Evolutionary conservation across 2,797 vertebrate species (phyloP).

Genomic region (Enteromius afrohamiltoni): DNA sequence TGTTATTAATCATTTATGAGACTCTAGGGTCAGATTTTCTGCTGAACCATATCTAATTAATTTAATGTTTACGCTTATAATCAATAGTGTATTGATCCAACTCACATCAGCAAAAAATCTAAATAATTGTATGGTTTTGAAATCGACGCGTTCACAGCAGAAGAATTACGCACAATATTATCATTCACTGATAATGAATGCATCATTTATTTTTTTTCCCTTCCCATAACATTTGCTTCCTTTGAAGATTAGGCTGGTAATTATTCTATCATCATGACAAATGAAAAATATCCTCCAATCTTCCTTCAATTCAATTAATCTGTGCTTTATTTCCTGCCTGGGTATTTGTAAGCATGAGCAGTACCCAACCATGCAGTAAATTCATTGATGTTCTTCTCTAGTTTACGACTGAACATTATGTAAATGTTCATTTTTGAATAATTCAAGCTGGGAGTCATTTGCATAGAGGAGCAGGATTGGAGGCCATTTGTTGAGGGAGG

Average conservation of each 20-base stretch:
- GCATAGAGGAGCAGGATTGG: slow-evolving; percentile 51
- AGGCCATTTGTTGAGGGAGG: slow-evolving; percentile 50
- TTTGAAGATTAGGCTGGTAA: slow-evolving; percentile 60
- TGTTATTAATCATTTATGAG: slow-evolving; percentile 16
- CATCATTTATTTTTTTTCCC: slow-evolving; percentile 33
- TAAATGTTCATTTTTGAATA: slow-evolving; percentile 62
- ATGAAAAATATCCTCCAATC: slow-evolving; percentile 60
- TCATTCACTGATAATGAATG: slow-evolving; percentile 49
- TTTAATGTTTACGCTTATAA: slow-evolving; percentile 43
- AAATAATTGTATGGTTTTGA: slow-evolving; percentile 16
- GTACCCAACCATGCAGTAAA: slow-evolving; percentile 61
- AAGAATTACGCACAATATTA: slow-evolving; percentile 37
- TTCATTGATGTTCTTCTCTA: slow-evolving; percentile 61
- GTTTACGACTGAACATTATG: slow-evolving; percentile 62
- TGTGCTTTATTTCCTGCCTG: slow-evolving; percentile 57
- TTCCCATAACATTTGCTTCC: slow-evolving; percentile 59
- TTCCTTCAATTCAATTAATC: slow-evolving; percentile 59
- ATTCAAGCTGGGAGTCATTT: slow-evolving; percentile 57
- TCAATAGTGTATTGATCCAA: slow-evolving; percentile 29
- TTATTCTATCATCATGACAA: slow-evolving; percentile 61
- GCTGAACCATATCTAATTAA: slow-evolving; percentile 9
- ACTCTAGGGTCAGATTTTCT: slow-evolving; percentile 19
- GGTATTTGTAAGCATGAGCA: slow-evolving; percentile 60
- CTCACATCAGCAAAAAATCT: slow-evolving; percentile 8
- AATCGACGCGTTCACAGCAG: neutral